Conservation (phyloP, 92 coral and sea anemone genomes). For the Phymanthus crucifer region DNA sequence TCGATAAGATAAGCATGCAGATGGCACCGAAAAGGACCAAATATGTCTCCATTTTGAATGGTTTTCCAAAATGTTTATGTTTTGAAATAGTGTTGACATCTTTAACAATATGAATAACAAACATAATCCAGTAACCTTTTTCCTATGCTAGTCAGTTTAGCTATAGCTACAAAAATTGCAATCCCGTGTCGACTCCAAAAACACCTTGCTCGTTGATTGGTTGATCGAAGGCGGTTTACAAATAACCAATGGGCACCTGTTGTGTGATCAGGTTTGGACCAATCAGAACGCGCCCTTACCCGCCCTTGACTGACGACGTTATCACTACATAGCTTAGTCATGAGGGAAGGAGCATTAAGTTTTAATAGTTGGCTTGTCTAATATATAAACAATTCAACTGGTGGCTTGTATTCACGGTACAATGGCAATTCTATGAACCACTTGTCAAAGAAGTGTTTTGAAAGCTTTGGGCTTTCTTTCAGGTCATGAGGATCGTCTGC, state of each 20-base stretch:
- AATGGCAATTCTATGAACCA: constrained; percentile 55
- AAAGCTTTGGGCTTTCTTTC: constrained; percentile 72
- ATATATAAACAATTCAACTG: constrained; percentile 95
- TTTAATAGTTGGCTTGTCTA: constrained; percentile 91
- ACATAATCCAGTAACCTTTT: constrained; percentile 14
- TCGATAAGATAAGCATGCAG: background rate
- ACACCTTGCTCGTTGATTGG: constrained; percentile 71
- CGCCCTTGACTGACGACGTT: constrained; percentile 93
- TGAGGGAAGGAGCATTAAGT: constrained; percentile 90
- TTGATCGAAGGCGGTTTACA: constrained; percentile 30
- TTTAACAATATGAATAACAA: constrained; percentile 10
- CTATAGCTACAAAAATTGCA: constrained; percentile 67
- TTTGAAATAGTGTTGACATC: constrained; percentile 12
- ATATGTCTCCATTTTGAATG: background rate
- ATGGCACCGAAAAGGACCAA: background rate
- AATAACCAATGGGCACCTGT: constrained; percentile 71
- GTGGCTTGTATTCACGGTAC: constrained; percentile 92
- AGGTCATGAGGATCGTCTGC: constrained; percentile 99
- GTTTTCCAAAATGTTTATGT: constrained; percentile 19
- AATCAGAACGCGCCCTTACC: constrained; percentile 62
- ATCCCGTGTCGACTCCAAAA: constrained; percentile 38
- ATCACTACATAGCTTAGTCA: constrained; percentile 92
- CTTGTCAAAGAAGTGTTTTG: constrained; percentile 73
- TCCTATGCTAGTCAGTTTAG: constrained; percentile 24
- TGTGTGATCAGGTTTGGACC: constrained; percentile 57